Evolutionary conservation across 2,113 vertebrate genomes (phyloP).

Genomic region (Neomonachus schauinslandi): DNA sequence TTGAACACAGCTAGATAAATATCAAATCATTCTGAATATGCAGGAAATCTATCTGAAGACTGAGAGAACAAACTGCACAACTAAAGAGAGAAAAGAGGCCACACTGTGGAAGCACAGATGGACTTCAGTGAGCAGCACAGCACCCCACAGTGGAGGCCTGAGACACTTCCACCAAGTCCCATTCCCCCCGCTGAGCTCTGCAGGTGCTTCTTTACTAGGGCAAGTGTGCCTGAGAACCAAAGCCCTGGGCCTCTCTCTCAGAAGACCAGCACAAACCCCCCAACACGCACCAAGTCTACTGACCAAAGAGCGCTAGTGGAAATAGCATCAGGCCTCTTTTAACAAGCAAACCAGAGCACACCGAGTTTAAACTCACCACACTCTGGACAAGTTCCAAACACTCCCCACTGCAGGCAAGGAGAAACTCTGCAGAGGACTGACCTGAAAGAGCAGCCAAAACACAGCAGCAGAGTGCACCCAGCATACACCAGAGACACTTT

Average conservation of each 20-base stretch:
- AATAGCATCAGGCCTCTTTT: background rate
- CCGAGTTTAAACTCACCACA: background rate
- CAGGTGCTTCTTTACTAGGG: background rate
- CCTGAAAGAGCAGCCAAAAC: background rate
- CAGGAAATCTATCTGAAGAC: background rate
- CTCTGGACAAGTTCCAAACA: background rate
- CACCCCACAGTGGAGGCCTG: background rate
- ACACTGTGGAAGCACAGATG: background rate
- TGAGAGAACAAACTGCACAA: background rate
- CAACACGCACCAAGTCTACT: background rate
- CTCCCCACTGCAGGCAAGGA: background rate
- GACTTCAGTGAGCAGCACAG: background rate
- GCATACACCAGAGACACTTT: background rate
- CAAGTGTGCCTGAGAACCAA: background rate
- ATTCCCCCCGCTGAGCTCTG: background rate
- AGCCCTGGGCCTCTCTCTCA: background rate
- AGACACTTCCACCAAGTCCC: background rate
- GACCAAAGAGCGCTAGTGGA: background rate
- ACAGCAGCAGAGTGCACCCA: background rate
- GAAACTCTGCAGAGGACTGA: background rate
- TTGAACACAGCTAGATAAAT: background rate
- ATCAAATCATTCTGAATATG: background rate
- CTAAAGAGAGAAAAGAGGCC: background rate
- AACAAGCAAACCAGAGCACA: background rate
- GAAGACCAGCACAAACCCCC: background rate